phyloP scores from a whole-genome alignment of 2,797 vertebrate species.

The Mycteria americana region DNA sequence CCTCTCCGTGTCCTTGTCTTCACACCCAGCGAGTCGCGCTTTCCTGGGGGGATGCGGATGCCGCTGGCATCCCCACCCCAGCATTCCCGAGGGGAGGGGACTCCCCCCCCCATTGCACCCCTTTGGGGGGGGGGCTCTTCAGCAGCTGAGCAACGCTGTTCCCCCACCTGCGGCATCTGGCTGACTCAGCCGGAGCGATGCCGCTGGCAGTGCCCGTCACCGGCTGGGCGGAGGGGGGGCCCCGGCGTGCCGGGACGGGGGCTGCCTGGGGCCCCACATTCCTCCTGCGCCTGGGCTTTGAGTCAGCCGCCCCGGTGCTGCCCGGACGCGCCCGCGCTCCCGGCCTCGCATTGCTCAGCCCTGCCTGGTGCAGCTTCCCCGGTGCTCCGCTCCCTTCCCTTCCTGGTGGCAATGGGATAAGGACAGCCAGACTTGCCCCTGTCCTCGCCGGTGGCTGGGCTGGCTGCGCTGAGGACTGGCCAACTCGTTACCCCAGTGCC shows the following conservation, averaged over 20 bases:
- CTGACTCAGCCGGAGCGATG: not conserved
- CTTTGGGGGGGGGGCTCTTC: not conserved
- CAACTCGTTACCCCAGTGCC: not conserved
- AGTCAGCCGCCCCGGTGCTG: not conserved
- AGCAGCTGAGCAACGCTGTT: rapidly evolving
- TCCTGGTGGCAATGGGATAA: too few relatives aligned
- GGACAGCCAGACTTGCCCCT: too few relatives aligned
- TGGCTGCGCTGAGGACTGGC: not conserved
- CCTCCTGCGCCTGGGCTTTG: conserved; percentile 28
- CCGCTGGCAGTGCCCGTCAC: not conserved
- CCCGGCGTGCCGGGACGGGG: not conserved
- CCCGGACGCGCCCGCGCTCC: not conserved
- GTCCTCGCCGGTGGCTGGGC: rapidly evolving
- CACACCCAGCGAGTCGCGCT: rapidly evolving
- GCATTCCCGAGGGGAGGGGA: not conserved
- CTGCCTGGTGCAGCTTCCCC: not conserved
- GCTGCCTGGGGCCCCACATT: conserved; percentile 41
- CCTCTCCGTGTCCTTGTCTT: not conserved
- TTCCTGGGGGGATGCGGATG: not conserved
- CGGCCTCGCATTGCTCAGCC: not conserved
- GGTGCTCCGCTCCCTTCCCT: not conserved
- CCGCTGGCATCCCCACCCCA: not conserved
- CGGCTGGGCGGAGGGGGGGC: not conserved
- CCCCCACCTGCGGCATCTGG: not conserved
- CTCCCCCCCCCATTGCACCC: not conserved